phyloP scores from a whole-genome alignment of 2,113 vertebrate genomes.

The Colistium nudipinnis region DNA sequence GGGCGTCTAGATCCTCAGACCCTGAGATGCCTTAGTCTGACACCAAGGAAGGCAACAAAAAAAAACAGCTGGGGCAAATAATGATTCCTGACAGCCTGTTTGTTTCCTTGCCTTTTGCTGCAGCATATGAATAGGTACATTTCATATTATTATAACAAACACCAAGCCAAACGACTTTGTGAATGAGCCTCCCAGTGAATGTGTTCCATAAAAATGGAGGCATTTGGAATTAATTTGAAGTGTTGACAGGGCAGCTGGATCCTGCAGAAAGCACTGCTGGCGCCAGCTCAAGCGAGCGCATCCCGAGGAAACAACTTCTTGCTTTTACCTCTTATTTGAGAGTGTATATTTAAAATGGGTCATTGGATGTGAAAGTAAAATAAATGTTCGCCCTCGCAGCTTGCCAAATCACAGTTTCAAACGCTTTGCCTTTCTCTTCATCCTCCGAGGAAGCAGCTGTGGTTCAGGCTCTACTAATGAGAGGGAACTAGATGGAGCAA shows the following conservation, averaged over 20 bases:
- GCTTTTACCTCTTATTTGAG: slow-evolving; percentile 37
- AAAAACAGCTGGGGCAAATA: slow-evolving; percentile 1
- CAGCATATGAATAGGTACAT: background rate
- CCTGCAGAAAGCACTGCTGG: slow-evolving; percentile 34
- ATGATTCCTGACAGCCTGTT: background rate
- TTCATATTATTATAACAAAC: slow-evolving; percentile 32
- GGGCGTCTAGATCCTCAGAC: slow-evolving; percentile 15
- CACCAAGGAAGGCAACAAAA: background rate
- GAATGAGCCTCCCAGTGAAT: slow-evolving; percentile 20
- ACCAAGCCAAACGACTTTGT: slow-evolving; percentile 13
- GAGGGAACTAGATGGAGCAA: slow-evolving; percentile 40
- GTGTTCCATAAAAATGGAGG: slow-evolving; percentile 30
- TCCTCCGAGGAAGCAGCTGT: slow-evolving; percentile 31
- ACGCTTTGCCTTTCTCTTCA: slow-evolving; percentile 22
- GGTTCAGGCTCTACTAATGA: slow-evolving; percentile 61
- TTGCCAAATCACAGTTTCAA: slow-evolving; percentile 38
- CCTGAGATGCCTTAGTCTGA: background rate
- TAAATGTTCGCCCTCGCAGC: slow-evolving; percentile 51
- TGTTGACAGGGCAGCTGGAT: slow-evolving; percentile 50
- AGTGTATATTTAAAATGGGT: slow-evolving; percentile 32
- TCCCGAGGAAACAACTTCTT: slow-evolving; percentile 36
- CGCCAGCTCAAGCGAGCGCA: slow-evolving; percentile 17
- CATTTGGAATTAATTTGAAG: slow-evolving; percentile 61
- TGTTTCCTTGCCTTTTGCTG: background rate
- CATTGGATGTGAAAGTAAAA: slow-evolving; percentile 43